These are phyloP conservation scores for Aethes cnicana DNA, from an alignment of 2,888 invertebrate genomes.

Conservation along the genomic window DNA sequence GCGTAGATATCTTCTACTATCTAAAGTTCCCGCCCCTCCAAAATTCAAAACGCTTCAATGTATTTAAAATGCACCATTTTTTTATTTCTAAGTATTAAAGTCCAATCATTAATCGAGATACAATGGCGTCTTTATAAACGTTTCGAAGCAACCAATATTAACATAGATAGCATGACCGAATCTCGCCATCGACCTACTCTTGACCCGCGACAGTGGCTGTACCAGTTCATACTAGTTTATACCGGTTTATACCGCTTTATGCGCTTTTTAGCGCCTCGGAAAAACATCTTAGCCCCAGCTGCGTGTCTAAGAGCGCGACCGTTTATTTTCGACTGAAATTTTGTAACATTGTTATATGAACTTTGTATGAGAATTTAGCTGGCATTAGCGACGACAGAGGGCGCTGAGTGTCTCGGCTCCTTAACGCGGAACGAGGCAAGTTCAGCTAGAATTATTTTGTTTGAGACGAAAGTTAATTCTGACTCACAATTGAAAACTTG, in stretches of 20 bases:
- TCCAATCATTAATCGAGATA: no score
- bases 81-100: no score
- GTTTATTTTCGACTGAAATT: slow-evolving; percentile 37
- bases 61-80: no score
- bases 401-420: slow-evolving; percentile 7
- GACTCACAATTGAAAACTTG: background rate
- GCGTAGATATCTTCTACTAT: no score
- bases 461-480: background rate
- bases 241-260: slow-evolving; percentile 70
- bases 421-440: slow-evolving; percentile 8
- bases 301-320: slow-evolving; percentile 41
- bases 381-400: slow-evolving; percentile 3
- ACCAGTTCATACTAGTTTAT: slow-evolving; percentile 54
- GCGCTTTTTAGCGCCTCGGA: slow-evolving; percentile 71
- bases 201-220: slow-evolving; percentile 40
- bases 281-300: no score
- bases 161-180: background rate
- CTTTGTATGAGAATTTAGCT: slow-evolving; percentile 22
- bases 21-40: no score
- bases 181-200: slow-evolving; percentile 36
- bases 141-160: no score
- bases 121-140: no score
- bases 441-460: slow-evolving; percentile 15
- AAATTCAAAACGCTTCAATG: no score
- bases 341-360: slow-evolving; percentile 34